Evolutionary conservation across 2,113 vertebrate species (phyloP).

Genomic region (Zapus hudsonius): DNA sequence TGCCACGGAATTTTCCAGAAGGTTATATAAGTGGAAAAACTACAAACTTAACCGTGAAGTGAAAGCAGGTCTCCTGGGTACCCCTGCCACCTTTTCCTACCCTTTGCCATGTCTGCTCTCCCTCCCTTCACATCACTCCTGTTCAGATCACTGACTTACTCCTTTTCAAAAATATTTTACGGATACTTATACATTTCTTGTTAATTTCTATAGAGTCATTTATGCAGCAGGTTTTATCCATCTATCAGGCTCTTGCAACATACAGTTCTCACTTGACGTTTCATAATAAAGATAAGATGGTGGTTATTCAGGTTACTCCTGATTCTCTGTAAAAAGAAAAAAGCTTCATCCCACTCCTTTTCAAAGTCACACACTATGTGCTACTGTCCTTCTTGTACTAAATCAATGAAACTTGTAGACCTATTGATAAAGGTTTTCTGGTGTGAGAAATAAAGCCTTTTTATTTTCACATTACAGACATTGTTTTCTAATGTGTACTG

Average conservation of each 20-base stretch:
- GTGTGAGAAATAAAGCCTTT: slow-evolving; percentile 2
- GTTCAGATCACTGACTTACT: neutral
- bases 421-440: neutral
- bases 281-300: neutral
- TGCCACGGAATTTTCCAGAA: neutral
- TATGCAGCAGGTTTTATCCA: neutral
- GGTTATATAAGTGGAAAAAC: neutral
- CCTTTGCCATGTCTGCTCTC: neutral
- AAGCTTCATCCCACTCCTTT: neutral
- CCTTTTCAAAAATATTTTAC: neutral
- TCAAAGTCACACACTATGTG: neutral
- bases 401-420: neutral
- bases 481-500: slow-evolving; percentile 4
- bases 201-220: neutral
- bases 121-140: neutral
- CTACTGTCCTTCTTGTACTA: neutral
- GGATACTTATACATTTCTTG: neutral
- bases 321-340: neutral
- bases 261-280: neutral
- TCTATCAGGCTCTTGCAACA: neutral
- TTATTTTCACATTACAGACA: neutral
- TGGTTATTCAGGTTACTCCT: neutral
- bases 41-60: neutral
- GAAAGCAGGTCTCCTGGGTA: neutral
- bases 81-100: neutral